phyloP scores from a whole-genome alignment of 2,797 vertebrate genomes.

The Parauchenoglanis punctatus region DNA sequence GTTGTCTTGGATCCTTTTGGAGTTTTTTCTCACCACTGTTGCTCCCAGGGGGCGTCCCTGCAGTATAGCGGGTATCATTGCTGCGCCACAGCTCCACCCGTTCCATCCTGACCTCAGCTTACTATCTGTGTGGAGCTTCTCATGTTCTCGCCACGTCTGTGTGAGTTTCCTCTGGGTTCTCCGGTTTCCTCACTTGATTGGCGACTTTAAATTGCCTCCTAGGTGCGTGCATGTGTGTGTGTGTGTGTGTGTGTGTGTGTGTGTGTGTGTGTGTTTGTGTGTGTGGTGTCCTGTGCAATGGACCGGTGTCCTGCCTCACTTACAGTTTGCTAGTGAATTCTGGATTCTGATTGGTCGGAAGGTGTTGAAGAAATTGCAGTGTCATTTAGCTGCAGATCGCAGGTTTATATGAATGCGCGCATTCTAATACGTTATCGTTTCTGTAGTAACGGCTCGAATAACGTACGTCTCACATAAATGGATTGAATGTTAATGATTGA shows the following conservation, averaged over 20 bases:
- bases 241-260: not conserved
- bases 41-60: not conserved
- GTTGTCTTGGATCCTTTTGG: not conserved
- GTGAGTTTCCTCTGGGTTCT: not conserved
- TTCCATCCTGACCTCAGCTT: not conserved
- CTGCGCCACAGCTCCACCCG: not conserved
- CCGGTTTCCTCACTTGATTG: not conserved
- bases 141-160: not conserved
- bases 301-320: not conserved
- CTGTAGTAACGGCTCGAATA: not conserved
- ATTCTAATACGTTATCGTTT: not conserved
- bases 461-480: too few species aligned
- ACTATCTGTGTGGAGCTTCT: not conserved
- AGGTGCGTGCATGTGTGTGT: not conserved
- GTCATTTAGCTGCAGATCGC: not conserved
- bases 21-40: not conserved
- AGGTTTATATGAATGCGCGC: not conserved
- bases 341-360: not conserved
- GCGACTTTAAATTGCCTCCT: not conserved
- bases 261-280: too few species aligned
- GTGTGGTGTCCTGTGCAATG: too few species aligned
- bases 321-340: not conserved
- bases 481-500: too few species aligned
- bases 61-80: not conserved
- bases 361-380: not conserved